phyloP scores from a whole-genome alignment of 2,888 invertebrate genomes.

The Hesperia comma region DNA sequence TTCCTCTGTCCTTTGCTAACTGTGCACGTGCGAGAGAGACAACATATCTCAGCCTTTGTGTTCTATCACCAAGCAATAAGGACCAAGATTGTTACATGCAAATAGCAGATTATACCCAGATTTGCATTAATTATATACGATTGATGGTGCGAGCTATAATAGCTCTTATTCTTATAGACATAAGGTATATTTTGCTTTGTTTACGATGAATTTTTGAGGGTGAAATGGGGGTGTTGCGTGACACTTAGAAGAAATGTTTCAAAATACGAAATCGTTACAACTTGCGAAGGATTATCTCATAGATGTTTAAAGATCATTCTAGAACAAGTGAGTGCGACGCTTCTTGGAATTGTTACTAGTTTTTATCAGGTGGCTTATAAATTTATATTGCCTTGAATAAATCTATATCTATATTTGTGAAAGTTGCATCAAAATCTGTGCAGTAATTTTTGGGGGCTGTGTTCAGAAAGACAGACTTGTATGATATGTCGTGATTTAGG shows the following conservation, averaged over 20 bases:
- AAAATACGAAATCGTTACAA: slow-evolving; percentile 6
- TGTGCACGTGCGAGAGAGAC: neutral
- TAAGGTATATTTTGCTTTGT: slow-evolving; percentile 3
- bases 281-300: neutral
- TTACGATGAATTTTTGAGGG: neutral
- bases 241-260: slow-evolving; percentile 20
- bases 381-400: no score
- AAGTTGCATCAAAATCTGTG: no score
- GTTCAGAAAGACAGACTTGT: no score
- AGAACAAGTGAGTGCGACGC: no score
- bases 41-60: neutral
- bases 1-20: neutral
- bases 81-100: slow-evolving; percentile 3
- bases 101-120: slow-evolving; percentile 19
- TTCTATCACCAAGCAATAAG: slow-evolving; percentile 18
- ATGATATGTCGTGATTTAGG: no score
- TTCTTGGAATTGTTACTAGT: no score
- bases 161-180: neutral
- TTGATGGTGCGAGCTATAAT: neutral
- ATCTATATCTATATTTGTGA: no score
- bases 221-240: slow-evolving; percentile 20
- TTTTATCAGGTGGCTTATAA: no score
- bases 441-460: no score
- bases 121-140: slow-evolving; percentile 28
- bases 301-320: neutral